Conservation (phyloP, 1,140 invertebrate species). For the Polyergus mexicanus region DNA sequence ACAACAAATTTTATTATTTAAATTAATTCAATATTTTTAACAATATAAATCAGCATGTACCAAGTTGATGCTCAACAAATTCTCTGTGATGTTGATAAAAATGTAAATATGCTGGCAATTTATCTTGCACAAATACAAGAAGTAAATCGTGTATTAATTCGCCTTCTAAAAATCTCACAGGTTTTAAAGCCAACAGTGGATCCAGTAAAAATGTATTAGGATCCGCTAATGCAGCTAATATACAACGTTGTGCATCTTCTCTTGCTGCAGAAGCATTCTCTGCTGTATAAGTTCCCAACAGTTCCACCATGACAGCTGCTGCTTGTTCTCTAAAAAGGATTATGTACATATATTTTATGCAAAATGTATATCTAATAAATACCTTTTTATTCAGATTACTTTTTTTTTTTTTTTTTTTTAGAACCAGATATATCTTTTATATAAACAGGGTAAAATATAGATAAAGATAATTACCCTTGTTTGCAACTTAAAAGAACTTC, state of each 20-base stretch:
- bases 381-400: background rate
- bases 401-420: constrained; percentile 26
- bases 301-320: constrained; percentile 98
- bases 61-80: constrained; percentile 94
- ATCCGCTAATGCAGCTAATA: constrained; percentile 97
- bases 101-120: constrained; percentile 94
- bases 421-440: background rate
- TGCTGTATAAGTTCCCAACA: constrained; percentile 97
- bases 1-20: constrained; percentile 35
- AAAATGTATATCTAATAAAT: background rate
- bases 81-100: constrained; percentile 98
- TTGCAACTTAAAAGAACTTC: constrained; percentile 93
- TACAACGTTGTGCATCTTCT: constrained; percentile 98
- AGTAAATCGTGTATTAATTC: constrained; percentile 98
- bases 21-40: constrained; percentile 50
- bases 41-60: constrained; percentile 84
- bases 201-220: constrained; percentile 98
- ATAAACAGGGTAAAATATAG: background rate
- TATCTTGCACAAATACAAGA: constrained; percentile 98
- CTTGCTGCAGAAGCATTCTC: constrained; percentile 98
- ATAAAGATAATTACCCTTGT: constrained; percentile 87
- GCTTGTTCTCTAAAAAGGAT: constrained; percentile 91
- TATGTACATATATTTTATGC: constrained; percentile 52
- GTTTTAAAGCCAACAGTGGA: constrained; percentile 96
- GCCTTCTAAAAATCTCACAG: constrained; percentile 97